These are phyloP conservation scores for Oreonectes daqikongensis DNA, from an alignment of 2,797 vertebrate genomes.

Conservation along the genomic window DNA sequence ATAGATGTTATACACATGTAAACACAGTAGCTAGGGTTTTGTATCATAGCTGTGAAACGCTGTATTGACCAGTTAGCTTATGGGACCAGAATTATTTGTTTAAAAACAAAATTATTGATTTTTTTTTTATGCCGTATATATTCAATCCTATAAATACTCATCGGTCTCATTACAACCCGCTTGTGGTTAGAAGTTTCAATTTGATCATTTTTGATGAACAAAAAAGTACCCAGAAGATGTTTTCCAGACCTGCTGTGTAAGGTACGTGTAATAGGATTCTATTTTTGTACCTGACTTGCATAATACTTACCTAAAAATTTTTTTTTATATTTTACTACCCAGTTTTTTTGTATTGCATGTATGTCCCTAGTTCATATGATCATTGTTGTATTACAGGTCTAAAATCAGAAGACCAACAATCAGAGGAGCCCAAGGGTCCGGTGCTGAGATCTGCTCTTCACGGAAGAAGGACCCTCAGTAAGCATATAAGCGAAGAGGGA, in stretches of 20 bases:
- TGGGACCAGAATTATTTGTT: background rate
- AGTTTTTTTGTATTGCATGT: background rate
- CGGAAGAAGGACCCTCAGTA: slow-evolving; percentile 77
- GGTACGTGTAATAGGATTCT: slow-evolving; percentile 59
- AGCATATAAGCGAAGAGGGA: slow-evolving; percentile 80
- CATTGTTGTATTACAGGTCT: slow-evolving; percentile 57
- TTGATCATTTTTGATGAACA: slow-evolving; percentile 43
- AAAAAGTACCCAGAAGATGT: slow-evolving; percentile 57
- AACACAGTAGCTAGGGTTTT: too few species aligned
- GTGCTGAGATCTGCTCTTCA: slow-evolving; percentile 75
- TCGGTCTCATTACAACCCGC: background rate
- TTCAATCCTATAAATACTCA: too few species aligned
- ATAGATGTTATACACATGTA: too few species aligned
- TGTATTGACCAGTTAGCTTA: background rate
- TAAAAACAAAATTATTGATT: too few species aligned
- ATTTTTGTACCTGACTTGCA: slow-evolving; percentile 8
- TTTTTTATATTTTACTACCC: background rate
- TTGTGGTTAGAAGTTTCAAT: background rate
- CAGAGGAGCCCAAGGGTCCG: slow-evolving; percentile 75
- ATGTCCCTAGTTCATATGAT: background rate
- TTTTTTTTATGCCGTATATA: too few species aligned
- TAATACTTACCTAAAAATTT: slow-evolving; percentile 4
- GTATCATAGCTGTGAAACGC: too few species aligned
- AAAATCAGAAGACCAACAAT: slow-evolving; percentile 77
- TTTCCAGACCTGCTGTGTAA: slow-evolving; percentile 51